Evolutionary conservation across 2,888 invertebrate species (phyloP), one percentile per base, ranked within the genome.

Genomic region (Andrena chrysosceles): DNA sequence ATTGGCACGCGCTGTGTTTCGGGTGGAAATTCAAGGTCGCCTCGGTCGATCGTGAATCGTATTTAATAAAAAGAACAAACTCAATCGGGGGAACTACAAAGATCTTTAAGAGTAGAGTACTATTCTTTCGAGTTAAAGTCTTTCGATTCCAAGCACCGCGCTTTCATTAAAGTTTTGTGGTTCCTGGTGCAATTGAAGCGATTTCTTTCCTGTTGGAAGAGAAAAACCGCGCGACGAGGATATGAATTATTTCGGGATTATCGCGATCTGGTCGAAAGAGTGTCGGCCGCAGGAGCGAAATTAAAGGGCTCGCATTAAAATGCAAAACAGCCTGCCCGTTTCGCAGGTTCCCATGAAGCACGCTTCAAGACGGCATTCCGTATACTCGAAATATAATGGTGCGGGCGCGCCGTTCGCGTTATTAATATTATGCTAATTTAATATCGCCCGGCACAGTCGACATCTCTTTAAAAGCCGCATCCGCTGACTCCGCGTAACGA

Each of bases 371-470:
- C 68, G 56, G 56, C 48, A 63, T 75, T 64, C 66, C 73, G 74
- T 10, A 59, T 71, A 79, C 75, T 82, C 66, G 85, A 83, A 88
- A 87, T 85, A 85, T 84, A 89, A 83, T 66, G 67, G 69, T 35
- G 42, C 29, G 26, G 42, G 48, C 77, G 69, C 68, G 52, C 23
- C 23, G 66, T 63, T 29, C 16, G 29, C 76, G 64, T 85, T 85
- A 90, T 89, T 90, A 89, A 89, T 87, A 81, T 85, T 88, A 89
- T 89, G 88, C 82, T 89, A 91, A 91, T 91, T 89, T 86, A 87
- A 91, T 89, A 89, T 86, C 74, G 49, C 59, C 10, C 70, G 20
- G 29, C 31, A 49, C 79, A n/a, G 56, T 68, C 81, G 70, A 71
- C 77, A 33, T 83, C 72, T 79, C 59, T 73, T 82, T 76, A 75